A percentile compares a stretch with the other conserved stretches of the same genome.
Evolutionary conservation across 2,113 vertebrate species (phyloP).

Genomic region (Nannobrachium achirus): DNA sequence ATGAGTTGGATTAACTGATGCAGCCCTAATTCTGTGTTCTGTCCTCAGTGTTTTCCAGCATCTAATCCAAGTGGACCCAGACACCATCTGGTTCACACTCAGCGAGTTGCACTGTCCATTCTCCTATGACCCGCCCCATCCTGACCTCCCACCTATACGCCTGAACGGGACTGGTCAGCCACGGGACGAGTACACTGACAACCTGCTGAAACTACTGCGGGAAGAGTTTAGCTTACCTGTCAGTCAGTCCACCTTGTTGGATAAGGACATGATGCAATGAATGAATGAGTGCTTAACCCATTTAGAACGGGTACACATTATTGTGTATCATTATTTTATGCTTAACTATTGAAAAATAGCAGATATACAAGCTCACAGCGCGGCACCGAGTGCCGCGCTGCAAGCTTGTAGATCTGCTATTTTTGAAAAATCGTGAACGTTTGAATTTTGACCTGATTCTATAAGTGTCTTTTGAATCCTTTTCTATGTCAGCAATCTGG

Average conservation of each 20-base stretch:
- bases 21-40: slow-evolving; percentile 9
- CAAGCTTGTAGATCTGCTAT: no score
- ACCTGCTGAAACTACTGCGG: slow-evolving; percentile 81
- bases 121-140: slow-evolving; percentile 75
- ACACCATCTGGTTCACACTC: slow-evolving; percentile 88
- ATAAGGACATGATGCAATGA: slow-evolving; percentile 6
- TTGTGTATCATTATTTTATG: no score
- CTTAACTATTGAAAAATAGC: no score
- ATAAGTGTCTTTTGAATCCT: no score
- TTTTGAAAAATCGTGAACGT: no score
- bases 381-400: no score
- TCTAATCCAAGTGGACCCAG: slow-evolving; percentile 85
- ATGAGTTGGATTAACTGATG: neutral
- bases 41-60: slow-evolving; percentile 85
- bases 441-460: no score
- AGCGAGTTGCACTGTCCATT: slow-evolving; percentile 80
- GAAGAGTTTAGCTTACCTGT: slow-evolving; percentile 61
- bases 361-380: no score
- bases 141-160: slow-evolving; percentile 75
- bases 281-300: neutral
- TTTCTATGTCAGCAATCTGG: no score
- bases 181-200: slow-evolving; percentile 80
- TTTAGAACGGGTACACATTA: no score
- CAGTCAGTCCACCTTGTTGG: neutral
- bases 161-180: slow-evolving; percentile 67